Conservation (phyloP, 2,797 vertebrate species). For the Arnoldichthys spilopterus region DNA sequence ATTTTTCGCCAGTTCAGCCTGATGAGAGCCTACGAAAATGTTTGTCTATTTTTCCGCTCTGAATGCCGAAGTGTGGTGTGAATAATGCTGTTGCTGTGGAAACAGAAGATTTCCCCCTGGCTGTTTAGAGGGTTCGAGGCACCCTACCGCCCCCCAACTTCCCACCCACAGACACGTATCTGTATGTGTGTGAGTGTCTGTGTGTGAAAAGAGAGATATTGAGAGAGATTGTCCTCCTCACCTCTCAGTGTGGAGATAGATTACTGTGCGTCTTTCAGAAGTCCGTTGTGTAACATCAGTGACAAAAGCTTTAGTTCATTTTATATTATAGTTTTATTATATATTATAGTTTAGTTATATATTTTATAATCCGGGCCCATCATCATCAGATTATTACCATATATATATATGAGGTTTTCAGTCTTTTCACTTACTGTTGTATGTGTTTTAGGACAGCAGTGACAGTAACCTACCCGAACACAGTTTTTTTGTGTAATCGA, state of each 20-base stretch:
- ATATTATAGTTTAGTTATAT: too few relatives aligned
- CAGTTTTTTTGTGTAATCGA: neutral
- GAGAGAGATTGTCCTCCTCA: slow-evolving; percentile 53
- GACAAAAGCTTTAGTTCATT: slow-evolving; percentile 8
- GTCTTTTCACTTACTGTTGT: neutral
- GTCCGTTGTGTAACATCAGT: slow-evolving; percentile 44
- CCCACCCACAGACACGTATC: slow-evolving; percentile 58
- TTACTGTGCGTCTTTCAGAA: slow-evolving; percentile 53
- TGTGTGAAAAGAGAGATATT: slow-evolving; percentile 31
- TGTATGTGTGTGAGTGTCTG: slow-evolving; percentile 44
- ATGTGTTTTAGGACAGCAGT: neutral
- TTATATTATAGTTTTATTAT: neutral
- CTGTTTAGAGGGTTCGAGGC: slow-evolving; percentile 59
- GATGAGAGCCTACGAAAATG: slow-evolving; percentile 54
- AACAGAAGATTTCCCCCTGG: slow-evolving; percentile 63
- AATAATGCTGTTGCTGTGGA: slow-evolving; percentile 64
- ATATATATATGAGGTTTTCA: neutral
- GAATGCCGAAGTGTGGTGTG: slow-evolving; percentile 56
- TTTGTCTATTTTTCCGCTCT: slow-evolving; percentile 49
- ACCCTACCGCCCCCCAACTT: slow-evolving; percentile 50
- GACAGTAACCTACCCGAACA: neutral
- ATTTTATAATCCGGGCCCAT: neutral
- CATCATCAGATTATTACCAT: neutral
- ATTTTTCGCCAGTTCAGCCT: slow-evolving; percentile 40
- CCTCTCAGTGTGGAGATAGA: slow-evolving; percentile 52